A percentile compares a stretch with the other conserved stretches of the same genome.
Conservation (phyloP, 2,113 vertebrate species). For the Perca flavescens region DNA sequence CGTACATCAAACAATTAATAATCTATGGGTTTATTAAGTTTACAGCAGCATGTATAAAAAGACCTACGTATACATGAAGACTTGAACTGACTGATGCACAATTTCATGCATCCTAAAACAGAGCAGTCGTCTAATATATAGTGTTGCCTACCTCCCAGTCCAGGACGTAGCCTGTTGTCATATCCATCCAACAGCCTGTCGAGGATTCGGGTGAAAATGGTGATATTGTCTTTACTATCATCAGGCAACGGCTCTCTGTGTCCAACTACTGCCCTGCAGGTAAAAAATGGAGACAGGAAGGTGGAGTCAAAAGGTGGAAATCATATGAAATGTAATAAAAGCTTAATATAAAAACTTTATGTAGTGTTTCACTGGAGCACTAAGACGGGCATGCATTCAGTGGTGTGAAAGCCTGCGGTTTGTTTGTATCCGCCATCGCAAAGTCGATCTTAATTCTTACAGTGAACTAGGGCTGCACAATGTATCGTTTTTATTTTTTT, state of each 20-base stretch:
- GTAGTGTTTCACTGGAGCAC: not conserved
- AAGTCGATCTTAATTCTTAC: not conserved
- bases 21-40: not conserved
- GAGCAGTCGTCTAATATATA: not conserved
- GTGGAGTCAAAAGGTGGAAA: conserved; percentile 27
- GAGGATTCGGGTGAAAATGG: conserved; percentile 96
- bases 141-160: conserved; percentile 84
- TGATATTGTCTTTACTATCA: conserved; percentile 97
- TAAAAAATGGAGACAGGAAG: conserved; percentile 29
- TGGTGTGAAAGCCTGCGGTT: not conserved
- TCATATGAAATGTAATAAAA: conserved; percentile 11
- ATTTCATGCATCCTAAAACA: not conserved
- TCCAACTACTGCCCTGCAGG: conserved; percentile 82
- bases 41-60: not conserved
- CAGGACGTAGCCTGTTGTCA: conserved; percentile 95
- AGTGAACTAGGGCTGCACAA: not conserved
- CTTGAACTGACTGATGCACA: not conserved
- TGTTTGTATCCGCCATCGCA: not conserved
- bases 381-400: not conserved
- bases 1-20: not conserved
- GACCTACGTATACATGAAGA: not conserved
- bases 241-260: conserved; percentile 87
- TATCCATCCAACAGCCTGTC: conserved; percentile 97
- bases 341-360: not conserved
- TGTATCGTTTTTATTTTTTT: too few relatives aligned